Conservation (phyloP, 2,888 invertebrate species). For the Drosophila atripex region DNA sequence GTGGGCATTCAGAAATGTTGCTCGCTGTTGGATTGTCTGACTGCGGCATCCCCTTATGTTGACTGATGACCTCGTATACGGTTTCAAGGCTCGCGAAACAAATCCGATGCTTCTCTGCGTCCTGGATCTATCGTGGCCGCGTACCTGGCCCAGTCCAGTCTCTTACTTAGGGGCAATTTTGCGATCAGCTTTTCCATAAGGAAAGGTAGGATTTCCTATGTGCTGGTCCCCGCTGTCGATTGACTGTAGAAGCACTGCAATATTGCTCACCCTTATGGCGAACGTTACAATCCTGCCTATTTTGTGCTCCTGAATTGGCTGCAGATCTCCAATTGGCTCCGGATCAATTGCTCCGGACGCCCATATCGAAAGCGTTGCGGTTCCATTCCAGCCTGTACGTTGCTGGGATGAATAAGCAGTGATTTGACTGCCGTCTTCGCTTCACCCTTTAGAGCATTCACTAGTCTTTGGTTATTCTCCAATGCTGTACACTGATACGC, state of each 20-base stretch:
- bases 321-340: slow-evolving; percentile 27
- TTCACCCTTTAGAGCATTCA: too few relatives aligned
- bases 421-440: too few relatives aligned
- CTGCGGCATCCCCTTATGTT: background rate
- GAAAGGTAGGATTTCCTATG: slow-evolving; percentile 22
- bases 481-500: too few relatives aligned
- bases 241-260: slow-evolving; percentile 32
- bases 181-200: too few relatives aligned
- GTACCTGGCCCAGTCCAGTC: too few relatives aligned
- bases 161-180: too few relatives aligned
- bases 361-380: slow-evolving; percentile 26
- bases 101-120: too few relatives aligned
- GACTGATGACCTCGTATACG: too few relatives aligned
- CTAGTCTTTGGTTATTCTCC: too few relatives aligned
- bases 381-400: slow-evolving; percentile 25
- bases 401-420: too few relatives aligned
- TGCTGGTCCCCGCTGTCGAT: background rate
- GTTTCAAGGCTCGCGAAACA: too few relatives aligned
- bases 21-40: background rate
- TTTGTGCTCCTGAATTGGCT: slow-evolving; percentile 21
- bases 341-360: slow-evolving; percentile 17
- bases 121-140: too few relatives aligned
- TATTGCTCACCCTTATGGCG: slow-evolving; percentile 36
- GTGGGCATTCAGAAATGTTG: background rate
- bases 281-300: slow-evolving; percentile 29